phyloP scores from a whole-genome alignment of 2,113 vertebrate genomes.

The Lasiurus cinereus region DNA sequence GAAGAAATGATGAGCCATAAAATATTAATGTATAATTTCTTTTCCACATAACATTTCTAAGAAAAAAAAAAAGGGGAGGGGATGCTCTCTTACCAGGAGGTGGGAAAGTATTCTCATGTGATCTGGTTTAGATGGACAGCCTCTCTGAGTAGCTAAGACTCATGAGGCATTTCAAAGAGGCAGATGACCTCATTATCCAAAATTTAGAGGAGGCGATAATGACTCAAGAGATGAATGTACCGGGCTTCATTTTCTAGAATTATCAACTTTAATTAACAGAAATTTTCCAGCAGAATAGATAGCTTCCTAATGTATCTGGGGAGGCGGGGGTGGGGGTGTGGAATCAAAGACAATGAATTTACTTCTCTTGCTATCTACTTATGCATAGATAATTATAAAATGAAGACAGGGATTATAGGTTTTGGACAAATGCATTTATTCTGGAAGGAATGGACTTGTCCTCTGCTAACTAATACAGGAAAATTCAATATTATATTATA shows the following conservation, averaged over 20 bases:
- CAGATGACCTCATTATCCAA: slow-evolving; percentile 68
- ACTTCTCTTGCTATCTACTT: slow-evolving; percentile 7
- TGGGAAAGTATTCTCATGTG: background rate
- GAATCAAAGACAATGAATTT: background rate
- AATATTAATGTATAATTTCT: slow-evolving; percentile 71
- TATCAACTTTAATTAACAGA: slow-evolving; percentile 76
- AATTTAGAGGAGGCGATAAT: slow-evolving; percentile 59
- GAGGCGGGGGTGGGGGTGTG: background rate
- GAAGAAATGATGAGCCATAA: slow-evolving; percentile 81
- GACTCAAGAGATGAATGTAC: slow-evolving; percentile 46
- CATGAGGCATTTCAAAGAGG: slow-evolving; percentile 66
- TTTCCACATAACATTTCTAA: slow-evolving; percentile 74
- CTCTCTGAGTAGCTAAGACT: slow-evolving; percentile 41
- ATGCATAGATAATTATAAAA: background rate
- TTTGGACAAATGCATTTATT: background rate
- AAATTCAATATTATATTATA: background rate
- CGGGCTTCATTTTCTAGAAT: slow-evolving; percentile 53
- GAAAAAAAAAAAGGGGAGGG: background rate
- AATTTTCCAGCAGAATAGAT: slow-evolving; percentile 45
- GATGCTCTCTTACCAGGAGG: background rate
- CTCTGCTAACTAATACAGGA: slow-evolving; percentile 43
- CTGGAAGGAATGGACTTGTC: background rate
- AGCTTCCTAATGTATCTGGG: slow-evolving; percentile 8
- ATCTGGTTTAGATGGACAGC: slow-evolving; percentile 37
- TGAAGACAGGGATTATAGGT: background rate